Evolutionary conservation across 2,797 vertebrate genomes (phyloP), one percentile per base, ranked within the genome.

Genomic region (Nyctibius grandis): DNA sequence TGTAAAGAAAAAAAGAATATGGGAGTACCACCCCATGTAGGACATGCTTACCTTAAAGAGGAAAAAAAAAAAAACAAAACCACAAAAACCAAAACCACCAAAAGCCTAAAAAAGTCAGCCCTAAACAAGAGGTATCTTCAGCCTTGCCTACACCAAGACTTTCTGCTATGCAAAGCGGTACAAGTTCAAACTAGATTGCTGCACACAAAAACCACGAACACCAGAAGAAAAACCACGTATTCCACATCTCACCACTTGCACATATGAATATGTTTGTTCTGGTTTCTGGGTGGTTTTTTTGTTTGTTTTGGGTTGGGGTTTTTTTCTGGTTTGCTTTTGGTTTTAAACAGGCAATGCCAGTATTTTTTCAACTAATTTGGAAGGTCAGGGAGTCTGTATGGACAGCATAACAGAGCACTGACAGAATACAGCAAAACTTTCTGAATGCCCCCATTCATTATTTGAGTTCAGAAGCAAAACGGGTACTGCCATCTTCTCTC

Each of bases 271-370:
- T 2, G 6, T 54, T 40, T 82, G 5, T 34, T 61, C 18, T 1
- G 0, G 3, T 53, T 95, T 81, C n/a, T 59, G 25, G 26, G 17
- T 56, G 9, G 0, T 1, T 50, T n/a, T 50, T 68, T 48, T 36
- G 3, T 6, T 69, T 73, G 12, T 1, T 28, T 5, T 8, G 28
- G 26, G 3, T 22, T 47, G 25, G 26, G 3, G 0, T 2, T 54
- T 81, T 70, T 50, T n/a, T 3, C 29, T 69, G 8, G 16, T 47
- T 80, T 75, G 22, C 59, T 76, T 89, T 73, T 82, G 15, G 9
- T 40, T 83, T 82, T 48, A 42, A 68, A 91, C 33, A 91, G 9
- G 23, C 40, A 74, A 63, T 23, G 22, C 6, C 56, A 44, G 11
- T 25, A 15, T 34, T 65, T 40, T 85, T 76, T 82, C 47, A 88